Base-by-base conservation (phyloP, 2,888 invertebrate species). In the Stenodema calcarata region DNA sequence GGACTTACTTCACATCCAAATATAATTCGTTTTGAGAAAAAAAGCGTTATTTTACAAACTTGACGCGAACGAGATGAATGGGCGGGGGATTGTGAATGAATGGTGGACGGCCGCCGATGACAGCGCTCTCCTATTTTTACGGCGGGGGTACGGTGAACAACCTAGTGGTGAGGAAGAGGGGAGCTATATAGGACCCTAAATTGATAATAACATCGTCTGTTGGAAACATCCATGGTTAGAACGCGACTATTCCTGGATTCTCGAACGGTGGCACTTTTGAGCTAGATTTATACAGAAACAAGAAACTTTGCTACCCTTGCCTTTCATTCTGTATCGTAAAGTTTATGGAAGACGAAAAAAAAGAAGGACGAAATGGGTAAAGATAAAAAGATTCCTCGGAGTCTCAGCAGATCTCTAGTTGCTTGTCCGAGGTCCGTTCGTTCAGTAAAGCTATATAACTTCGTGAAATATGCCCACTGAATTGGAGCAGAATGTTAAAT, bases 151-250 rank as follows among this genome's bases (percentile, higher is more conserved):
- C 69, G 82, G 62, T 70, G 82, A 82, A 82, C 82, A 82, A 82
- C 82, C 82, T 62, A 69, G 41, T 23, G 69, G 82, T 7, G 35
- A 82, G 82, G 42, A 41, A 47, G 70, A 28, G 70, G 69, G 70
- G 82, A 70, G 42, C 82, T 82, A 82, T 82, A 82, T 82, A 82
- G 82, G 82, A 69, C 82, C 82, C 82, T 82, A 82, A 82, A 82
- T 82, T 82, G 82, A 82, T 82, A 82, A 82, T 82, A 82, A 82
- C 82, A 82, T 70, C 62, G 62, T 28, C 42, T 70, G 82, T 82
- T 70, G 82, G 82, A 82, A 82, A 82, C 69, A 41, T 70, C 82
- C 82, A 81, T 82, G 70, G 70, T 69, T 69, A n/a, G 41, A 69
- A 27, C 18, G 35, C 35, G 28, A 50, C 42, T 82, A 82, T 82